phyloP scores from a whole-genome alignment of 2,888 invertebrate species.

The Gibbula magus region DNA sequence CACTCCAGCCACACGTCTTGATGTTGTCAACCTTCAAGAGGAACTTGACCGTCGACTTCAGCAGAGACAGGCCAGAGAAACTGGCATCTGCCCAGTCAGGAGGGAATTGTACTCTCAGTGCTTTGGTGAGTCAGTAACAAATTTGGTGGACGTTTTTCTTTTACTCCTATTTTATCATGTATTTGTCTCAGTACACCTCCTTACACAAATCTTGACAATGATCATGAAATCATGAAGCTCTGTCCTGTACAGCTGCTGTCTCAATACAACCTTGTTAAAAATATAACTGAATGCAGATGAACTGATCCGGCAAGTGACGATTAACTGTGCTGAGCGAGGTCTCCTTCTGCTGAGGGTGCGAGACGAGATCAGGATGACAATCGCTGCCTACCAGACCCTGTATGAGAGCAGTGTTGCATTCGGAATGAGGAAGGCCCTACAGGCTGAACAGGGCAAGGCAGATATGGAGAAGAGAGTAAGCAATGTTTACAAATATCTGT shows the following conservation, averaged over 20 bases:
- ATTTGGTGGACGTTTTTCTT: background rate
- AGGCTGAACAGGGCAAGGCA: slow-evolving; percentile 90
- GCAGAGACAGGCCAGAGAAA: slow-evolving; percentile 94
- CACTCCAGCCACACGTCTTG: slow-evolving; percentile 95
- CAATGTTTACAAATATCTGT: background rate
- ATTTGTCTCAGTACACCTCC: background rate
- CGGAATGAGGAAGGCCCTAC: slow-evolving; percentile 97
- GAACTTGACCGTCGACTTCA: slow-evolving; percentile 92
- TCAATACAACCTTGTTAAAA: too few species aligned
- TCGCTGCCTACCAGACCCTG: slow-evolving; percentile 95
- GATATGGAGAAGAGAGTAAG: slow-evolving; percentile 74
- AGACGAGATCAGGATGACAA: slow-evolving; percentile 96
- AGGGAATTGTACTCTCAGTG: slow-evolving; percentile 96
- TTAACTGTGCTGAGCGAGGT: slow-evolving; percentile 97
- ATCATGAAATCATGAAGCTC: background rate
- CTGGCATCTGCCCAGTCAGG: slow-evolving; percentile 95
- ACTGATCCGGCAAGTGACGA: slow-evolving; percentile 92
- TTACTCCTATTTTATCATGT: background rate
- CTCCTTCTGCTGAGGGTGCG: slow-evolving; percentile 92
- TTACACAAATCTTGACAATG: background rate
- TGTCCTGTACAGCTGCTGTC: too few species aligned
- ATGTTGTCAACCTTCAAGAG: slow-evolving; percentile 96
- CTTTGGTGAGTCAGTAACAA: slow-evolving; percentile 84
- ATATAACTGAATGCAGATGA: slow-evolving; percentile 80
- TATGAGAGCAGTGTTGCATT: slow-evolving; percentile 98